Evolutionary conservation across 2,888 invertebrate genomes (phyloP), one percentile per base, ranked within the genome.

Genomic region (Orgyia antiqua): DNA sequence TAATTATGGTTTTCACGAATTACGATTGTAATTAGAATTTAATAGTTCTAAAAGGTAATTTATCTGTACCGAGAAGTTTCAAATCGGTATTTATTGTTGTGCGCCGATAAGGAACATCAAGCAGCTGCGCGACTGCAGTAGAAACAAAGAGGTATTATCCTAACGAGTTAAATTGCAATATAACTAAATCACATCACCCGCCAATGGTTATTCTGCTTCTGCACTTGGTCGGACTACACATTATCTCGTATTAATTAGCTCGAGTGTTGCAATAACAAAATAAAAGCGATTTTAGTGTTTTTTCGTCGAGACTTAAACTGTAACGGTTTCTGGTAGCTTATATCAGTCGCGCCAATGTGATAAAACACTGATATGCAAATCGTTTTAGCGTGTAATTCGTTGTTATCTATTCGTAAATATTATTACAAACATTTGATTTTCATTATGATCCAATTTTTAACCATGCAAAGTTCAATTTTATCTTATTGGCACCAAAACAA

Each of bases 61-160:
- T 67, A 68, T 72, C 76, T 69, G 36, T 57, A 61, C 62, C 42
- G 59, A 64, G 71, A 69, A 77, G 51, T 72, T 76, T 74, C 68
- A 71, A 78, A 76, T 74, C 64, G 54, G 60, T 67, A 71, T 74
- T 77, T 79, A 77, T 74, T 77, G 70, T 71, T 69, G 51, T 52
- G 50, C 42, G 27, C 54, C 73, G 83, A 86, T 84, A 86, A 82
- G 68, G 56, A 62, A 59, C 66, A n/a, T n/a, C n/a, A 33, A 31
- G 68, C 83, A 83, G 82, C 82, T 84, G 83, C 74, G 56, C 67
- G 64, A 58, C 42, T 48, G 64, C 64, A 58, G 66, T 51, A 49
- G 68, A 76, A 15, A 83, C 83, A 84, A 83, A 83, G 82, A 69
- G 57, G 50, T 70, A 68, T 71, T 71, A 75, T 61, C 59, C 71